Evolutionary conservation across 2,888 invertebrate species (phyloP), one percentile per base, ranked within the genome.

Genomic region (Papilio elwesi): DNA sequence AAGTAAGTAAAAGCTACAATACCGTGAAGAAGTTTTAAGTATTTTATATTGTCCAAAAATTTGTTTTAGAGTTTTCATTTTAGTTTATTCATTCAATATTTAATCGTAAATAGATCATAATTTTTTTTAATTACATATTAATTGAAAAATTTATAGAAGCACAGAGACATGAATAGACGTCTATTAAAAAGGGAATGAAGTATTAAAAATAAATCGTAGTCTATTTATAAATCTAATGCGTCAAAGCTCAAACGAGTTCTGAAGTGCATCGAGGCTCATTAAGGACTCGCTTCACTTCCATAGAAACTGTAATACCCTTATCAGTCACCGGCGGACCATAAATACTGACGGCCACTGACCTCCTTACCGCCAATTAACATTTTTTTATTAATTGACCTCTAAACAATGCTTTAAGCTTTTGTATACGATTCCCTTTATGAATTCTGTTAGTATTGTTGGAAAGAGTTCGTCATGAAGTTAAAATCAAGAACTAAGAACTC

Each of bases 301-400:
- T 70, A 73, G 68, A 74, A 74, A 76, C 69, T 70, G 74, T 74
- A 75, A 69, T 71, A 69, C 66, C 73, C 73, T 73, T 73, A 73
- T 73, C 73, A 73, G 70, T 70, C 59, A 57, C 7, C 55, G 48
- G 16, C 64, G 38, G 26, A 9, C 67, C 73, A 57, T 73, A 70
- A 66, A 73, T 62, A 73, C 47, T 59, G 48, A 65, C 57, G 62
- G 73, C 43, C 43, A 7, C 43, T 9, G 43, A 43, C 43, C 43
- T 43, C 43, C 43, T 43, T 43, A 15, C 5, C 43, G n/a, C 57
- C 57, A 62, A 62, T 62, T 62, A 62, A 62, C 59, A 62, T 43
- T 43, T 15, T 62, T 43, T 62, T 43, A 43, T 43, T 43, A 43
- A 62, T 43, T 62, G 43, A 52, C n/a, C 52, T n/a, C 15, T 6